Evolutionary conservation across 2,113 vertebrate species (phyloP), one percentile per base, ranked within the genome.

Genomic region (Notarius lentiginosus): DNA sequence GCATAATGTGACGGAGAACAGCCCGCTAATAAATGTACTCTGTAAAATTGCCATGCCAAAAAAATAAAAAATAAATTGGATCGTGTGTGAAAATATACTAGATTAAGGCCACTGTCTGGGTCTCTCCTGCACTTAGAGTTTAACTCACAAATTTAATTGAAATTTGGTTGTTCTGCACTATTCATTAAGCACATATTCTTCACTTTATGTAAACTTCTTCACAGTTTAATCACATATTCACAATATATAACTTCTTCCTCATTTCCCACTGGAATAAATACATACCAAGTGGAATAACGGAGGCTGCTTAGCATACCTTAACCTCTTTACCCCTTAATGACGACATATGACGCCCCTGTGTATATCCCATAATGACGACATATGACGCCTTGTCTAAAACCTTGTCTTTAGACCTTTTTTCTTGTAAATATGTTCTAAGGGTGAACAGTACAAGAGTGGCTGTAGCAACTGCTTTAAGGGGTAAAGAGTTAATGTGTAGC

Each of bases 121-220:
- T 87, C 68, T 65, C 60, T 79, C 63, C 51, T 41, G 49, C 70
- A 30, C 56, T 68, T n/a, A n/a, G 76, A 89, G n/a, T 18, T 58
- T 60, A 20, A 58, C 77, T 89, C 87, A 85, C 70, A 79, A 49
- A 75, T 86, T 79, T 60, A 83, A 63, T 17, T 47, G 61, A 79
- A 58, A 47, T 79, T 84, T 58, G 6, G 34, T 49, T 51, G 34
- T 82, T 82, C 60, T 63, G 7, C 18, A 4, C 12, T 15, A 17
- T 27, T 34, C 12, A 65, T 82, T 11, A 86, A 12, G 56, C 76
- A 22, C 49, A 41, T 55, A 24, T 85, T n/a, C 76, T 56, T 68
- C 75, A 56, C 27, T 66, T 65, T 30, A 85, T 53, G 47, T 20
- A 79, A 79, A 79, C 14, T 18, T 30, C 30, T 77, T 79, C 51